Evolutionary conservation across 1,140 invertebrate genomes (phyloP).

Genomic region (Camponotus floridanus): DNA sequence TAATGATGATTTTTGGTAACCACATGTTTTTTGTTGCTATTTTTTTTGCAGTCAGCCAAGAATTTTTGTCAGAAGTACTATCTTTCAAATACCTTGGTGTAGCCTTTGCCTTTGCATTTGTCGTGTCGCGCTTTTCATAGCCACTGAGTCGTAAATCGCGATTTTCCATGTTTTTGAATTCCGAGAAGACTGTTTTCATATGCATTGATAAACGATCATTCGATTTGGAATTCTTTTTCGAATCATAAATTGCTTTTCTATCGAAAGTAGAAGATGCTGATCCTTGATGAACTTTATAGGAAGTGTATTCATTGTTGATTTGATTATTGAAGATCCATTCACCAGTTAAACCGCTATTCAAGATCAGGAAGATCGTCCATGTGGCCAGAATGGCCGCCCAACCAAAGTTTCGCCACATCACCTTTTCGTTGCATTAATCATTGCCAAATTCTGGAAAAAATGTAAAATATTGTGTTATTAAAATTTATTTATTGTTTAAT

Average conservation of each 20-base stretch:
- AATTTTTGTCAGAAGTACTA: neutral
- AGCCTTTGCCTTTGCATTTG: slow-evolving; percentile 8
- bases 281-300: neutral
- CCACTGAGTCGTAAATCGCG: slow-evolving; percentile 23
- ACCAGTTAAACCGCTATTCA: slow-evolving; percentile 41
- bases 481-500: neutral
- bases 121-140: slow-evolving; percentile 12
- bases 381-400: slow-evolving; percentile 78
- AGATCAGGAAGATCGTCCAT: slow-evolving; percentile 69
- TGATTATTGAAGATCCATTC: slow-evolving; percentile 28
- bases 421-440: slow-evolving; percentile 73
- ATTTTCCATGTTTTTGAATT: slow-evolving; percentile 50
- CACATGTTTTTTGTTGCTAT: neutral
- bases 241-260: neutral
- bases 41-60: neutral
- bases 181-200: neutral
- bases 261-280: neutral
- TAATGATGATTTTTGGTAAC: neutral
- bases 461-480: neutral
- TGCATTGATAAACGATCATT: slow-evolving; percentile 22
- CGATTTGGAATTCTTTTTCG: neutral
- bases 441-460: slow-evolving; percentile 75
- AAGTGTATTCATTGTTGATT: neutral
- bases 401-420: slow-evolving; percentile 76
- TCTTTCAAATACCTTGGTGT: neutral